Conservation (phyloP, 1,140 invertebrate species). For the Portunus trituberculatus region DNA sequence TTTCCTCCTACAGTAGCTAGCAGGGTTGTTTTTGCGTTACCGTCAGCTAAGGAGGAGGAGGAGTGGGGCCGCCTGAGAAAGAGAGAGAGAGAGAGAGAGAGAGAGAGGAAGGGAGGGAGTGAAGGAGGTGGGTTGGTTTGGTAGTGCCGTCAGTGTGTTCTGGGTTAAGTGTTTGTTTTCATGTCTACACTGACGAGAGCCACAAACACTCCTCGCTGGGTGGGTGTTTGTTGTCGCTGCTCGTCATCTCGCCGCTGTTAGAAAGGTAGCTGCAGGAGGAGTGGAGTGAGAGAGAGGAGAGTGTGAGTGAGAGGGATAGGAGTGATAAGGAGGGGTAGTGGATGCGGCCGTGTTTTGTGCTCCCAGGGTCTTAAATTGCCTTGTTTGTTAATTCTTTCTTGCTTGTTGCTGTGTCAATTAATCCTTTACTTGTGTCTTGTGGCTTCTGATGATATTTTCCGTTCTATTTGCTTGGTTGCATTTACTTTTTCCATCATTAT, state of each 20-base stretch:
- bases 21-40: too few species aligned
- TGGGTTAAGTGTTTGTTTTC: neutral
- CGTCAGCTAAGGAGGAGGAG: neutral
- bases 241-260: neutral
- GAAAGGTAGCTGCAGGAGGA: neutral
- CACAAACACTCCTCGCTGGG: neutral
- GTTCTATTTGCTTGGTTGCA: too few species aligned
- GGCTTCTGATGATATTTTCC: too few species aligned
- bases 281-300: neutral
- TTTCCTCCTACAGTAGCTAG: too few species aligned
- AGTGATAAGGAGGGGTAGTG: too few species aligned
- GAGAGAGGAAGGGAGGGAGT: neutral
- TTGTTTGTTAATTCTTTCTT: too few species aligned
- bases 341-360: too few species aligned
- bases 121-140: neutral
- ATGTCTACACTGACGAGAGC: slow-evolving; percentile 9
- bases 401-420: too few species aligned
- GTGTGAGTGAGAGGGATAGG: too few species aligned
- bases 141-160: neutral
- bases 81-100: neutral
- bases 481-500: too few species aligned
- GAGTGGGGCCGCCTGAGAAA: neutral
- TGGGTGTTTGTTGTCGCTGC: neutral
- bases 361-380: too few species aligned
- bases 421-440: too few species aligned